These are phyloP conservation scores for Chloroclysta siterata DNA, from an alignment of 2,888 invertebrate genomes.

Conservation along the genomic window DNA sequence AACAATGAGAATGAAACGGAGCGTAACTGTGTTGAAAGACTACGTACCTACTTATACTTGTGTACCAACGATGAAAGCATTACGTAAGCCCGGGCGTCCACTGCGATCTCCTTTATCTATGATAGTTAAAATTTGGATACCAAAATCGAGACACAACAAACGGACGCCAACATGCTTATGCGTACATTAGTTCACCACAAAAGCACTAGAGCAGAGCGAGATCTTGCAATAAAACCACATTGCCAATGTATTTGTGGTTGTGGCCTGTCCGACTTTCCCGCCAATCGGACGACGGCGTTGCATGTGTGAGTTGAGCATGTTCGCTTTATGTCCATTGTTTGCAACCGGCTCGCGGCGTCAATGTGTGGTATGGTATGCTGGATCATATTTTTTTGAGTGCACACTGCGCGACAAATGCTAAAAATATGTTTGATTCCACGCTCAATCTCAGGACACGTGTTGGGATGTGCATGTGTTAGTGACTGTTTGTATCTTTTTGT, in stretches of 20 bases:
- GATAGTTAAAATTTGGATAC: slow-evolving; percentile 19
- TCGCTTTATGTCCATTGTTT: slow-evolving; percentile 58
- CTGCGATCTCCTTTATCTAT: slow-evolving; percentile 17
- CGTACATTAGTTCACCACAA: slow-evolving; percentile 62
- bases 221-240: slow-evolving; percentile 66
- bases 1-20: slow-evolving; percentile 30
- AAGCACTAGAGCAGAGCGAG: slow-evolving; percentile 66
- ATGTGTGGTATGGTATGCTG: slow-evolving; percentile 49
- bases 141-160: slow-evolving; percentile 27
- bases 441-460: slow-evolving; percentile 46
- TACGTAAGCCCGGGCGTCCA: slow-evolving; percentile 28
- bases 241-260: slow-evolving; percentile 56
- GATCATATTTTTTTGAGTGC: slow-evolving; percentile 52
- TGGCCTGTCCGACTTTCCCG: slow-evolving; percentile 59
- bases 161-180: slow-evolving; percentile 46
- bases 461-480: slow-evolving; percentile 16
- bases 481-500: slow-evolving; percentile 25
- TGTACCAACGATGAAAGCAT: slow-evolving; percentile 21
- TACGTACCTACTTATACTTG: slow-evolving; percentile 2
- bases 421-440: slow-evolving; percentile 52
- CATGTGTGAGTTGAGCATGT: slow-evolving; percentile 51
- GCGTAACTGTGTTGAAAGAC: slow-evolving; percentile 28
- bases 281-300: slow-evolving; percentile 52
- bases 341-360: slow-evolving; percentile 45
- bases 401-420: slow-evolving; percentile 46